phyloP scores from a whole-genome alignment of 2,113 vertebrate species.

The Galeopterus variegatus region DNA sequence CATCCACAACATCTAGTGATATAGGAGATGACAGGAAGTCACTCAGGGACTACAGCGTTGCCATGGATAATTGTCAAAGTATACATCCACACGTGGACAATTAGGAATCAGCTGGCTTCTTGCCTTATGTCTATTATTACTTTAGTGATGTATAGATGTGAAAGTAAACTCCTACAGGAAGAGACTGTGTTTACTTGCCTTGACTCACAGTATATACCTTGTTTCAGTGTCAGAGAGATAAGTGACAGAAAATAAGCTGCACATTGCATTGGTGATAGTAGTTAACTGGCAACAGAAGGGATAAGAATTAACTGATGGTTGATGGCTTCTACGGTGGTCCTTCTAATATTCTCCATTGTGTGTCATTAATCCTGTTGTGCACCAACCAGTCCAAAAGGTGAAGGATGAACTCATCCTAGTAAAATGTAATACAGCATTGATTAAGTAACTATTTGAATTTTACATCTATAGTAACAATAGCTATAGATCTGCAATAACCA shows the following conservation, averaged over 20 bases:
- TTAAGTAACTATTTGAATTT: constrained; percentile 32
- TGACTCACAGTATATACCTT: background rate
- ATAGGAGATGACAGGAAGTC: background rate
- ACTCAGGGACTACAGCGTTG: background rate
- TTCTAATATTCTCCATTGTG: background rate
- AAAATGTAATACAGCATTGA: background rate
- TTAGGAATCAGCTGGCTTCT: background rate
- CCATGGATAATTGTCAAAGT: background rate
- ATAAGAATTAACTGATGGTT: background rate
- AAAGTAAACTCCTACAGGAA: constrained; percentile 26
- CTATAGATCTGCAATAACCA: background rate
- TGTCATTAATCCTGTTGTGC: background rate
- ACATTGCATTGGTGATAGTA: background rate
- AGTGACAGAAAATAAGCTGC: background rate
- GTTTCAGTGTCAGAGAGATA: background rate
- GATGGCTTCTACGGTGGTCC: background rate
- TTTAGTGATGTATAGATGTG: background rate
- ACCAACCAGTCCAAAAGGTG: background rate
- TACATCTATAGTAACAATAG: constrained; percentile 29
- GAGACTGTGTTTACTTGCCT: background rate
- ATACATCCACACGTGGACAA: background rate
- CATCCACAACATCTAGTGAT: background rate
- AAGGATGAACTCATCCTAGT: background rate
- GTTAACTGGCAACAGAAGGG: background rate
- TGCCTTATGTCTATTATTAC: background rate